Base-by-base conservation (phyloP, 2,113 vertebrate species). In the Ceyx cyanopectus region DNA sequence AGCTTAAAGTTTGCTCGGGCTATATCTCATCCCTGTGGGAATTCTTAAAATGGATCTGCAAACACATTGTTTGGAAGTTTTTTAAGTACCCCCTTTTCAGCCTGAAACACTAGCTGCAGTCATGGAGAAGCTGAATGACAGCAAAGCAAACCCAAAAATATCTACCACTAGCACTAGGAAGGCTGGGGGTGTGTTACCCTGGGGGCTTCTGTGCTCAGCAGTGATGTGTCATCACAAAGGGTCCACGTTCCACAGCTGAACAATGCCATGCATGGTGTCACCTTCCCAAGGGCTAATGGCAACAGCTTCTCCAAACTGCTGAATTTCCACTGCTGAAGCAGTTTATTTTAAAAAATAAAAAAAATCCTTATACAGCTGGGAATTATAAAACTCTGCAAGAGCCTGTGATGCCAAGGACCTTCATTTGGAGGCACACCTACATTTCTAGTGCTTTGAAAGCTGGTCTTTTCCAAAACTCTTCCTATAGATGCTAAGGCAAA, bases 221-320 rank as follows among this genome's bases (percentile, higher is more conserved):
- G 81, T 1, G 1, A 88, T 56, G 63, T 79, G 79, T 89, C 91
- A 89, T 66, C 54, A 29, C 32, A 61, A 73, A 85, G 34, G 89
- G 40, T 2, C 6, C 24, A 50, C 27, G 65, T 90, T 92, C 81
- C 89, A 69, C 2, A 4, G 63, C 20, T 21, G 85, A 91, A 86
- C 93, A 90, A 93, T 93, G 85, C 75, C 2, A 6, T 74, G 67
- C 56, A 73, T 80, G 60, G 78, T 87, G 79, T 89, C 94, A 74
- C 81, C 75, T 93, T 96, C 87, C 91, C 89, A 61, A 88, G 87
- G 89, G 91, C 72, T 61, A 81, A 56, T 86, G 54, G 78, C 78
- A 94, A 89, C 40, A 37, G 72, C 57, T 80, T 67, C 79, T 81
- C 85, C 81, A 91, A 83, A 93, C 45, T 65, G 61, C 60, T 85